Percentiles rank a stretch among this genome's conserved stretches.
phyloP scores from a whole-genome alignment of 1,140 invertebrate species.

The Leptopilina boulardi region DNA sequence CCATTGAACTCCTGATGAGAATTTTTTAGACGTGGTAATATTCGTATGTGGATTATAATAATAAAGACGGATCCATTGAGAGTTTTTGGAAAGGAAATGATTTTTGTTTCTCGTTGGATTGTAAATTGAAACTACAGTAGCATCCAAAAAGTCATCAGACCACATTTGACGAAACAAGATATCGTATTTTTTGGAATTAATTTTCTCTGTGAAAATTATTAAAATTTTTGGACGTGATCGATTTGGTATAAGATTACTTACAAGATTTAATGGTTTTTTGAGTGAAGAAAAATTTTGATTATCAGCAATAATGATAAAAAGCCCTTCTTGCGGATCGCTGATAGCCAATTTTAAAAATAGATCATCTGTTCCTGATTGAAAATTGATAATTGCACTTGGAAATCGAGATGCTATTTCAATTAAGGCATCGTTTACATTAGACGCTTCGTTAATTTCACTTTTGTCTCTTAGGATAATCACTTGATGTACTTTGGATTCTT shows the following conservation, averaged over 20 bases:
- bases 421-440: background rate
- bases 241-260: background rate
- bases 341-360: too few relatives aligned
- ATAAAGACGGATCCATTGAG: background rate
- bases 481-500: too few relatives aligned
- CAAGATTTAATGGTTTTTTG: background rate
- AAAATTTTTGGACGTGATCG: background rate
- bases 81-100: background rate
- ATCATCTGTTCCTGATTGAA: too few relatives aligned
- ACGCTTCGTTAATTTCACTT: too few relatives aligned
- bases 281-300: background rate
- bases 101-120: background rate
- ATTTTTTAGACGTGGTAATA: too few relatives aligned
- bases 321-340: too few relatives aligned
- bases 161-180: background rate
- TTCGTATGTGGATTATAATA: conserved; percentile 3
- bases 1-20: background rate
- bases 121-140: background rate
- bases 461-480: too few relatives aligned
- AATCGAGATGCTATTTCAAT: too few relatives aligned
- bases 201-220: background rate
- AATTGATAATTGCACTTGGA: too few relatives aligned
- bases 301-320: too few relatives aligned
- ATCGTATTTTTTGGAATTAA: background rate
- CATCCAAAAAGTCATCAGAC: conserved; percentile 8